Base-by-base conservation (phyloP, 1,140 invertebrate genomes). In the Heliconius hewitsoni region DNA sequence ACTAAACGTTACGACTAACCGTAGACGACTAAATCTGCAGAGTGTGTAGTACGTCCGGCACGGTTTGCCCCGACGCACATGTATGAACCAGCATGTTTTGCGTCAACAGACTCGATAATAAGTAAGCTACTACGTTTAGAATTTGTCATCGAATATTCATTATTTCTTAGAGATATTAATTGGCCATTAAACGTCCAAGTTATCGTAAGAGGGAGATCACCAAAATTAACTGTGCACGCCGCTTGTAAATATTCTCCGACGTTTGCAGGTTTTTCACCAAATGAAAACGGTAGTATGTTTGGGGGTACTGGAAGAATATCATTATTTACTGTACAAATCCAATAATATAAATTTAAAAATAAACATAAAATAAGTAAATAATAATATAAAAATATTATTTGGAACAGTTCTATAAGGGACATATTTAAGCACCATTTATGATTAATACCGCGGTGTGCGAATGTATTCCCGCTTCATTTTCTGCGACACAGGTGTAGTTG, bases 171-270 rank as follows among this genome's bases (percentile, higher is more conserved):
- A 78, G 95, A 96, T 82, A 96, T 96, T 42, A 93, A 82, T 78
- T 96, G 94, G 88, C 95, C 95, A 86, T 96, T 96, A 87, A 96
- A 95, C 79, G 88, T 95, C 98, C 98, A 98, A 78, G 95, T 95
- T 81, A 98, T 97, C 74, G 96, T 96, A 82, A 98, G 95, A 2
- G 98, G 98, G 73, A 97, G 95, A 90, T 98, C 98, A 60, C 98
- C 98, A 90, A 98, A 97, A 82, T 97, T 96, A n/a, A 98, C 96
- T 39, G 97, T 97, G 93, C 98, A 99, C 11, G 96, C 96, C 50
- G 97, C 95, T 83, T 96, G 97, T 76, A 96, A 96, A 86, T 96
- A 96, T 87, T 97, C 96, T 81, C 96, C 96, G 79, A 96, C 96
- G 86, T 97, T 97, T 76, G 97, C 95, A 80, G 96, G 95, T 84